Base-by-base conservation (phyloP, 2,113 vertebrate species). In the Microcebus lehilahytsara region DNA sequence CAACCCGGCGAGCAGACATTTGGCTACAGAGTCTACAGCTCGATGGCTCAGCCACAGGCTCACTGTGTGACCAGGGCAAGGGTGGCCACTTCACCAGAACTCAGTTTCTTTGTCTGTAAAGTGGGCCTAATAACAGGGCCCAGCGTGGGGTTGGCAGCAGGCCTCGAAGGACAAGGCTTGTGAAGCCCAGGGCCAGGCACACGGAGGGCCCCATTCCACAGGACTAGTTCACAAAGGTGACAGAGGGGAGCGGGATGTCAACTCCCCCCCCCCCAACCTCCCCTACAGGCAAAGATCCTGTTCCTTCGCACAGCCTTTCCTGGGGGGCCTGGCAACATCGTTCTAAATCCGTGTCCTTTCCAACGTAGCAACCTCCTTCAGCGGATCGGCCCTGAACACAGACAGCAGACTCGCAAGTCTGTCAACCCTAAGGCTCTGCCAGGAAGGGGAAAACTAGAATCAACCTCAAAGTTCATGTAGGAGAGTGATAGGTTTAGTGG, bases 1-100 rank as follows among this genome's bases (percentile, higher is more conserved):
- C 58, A 40, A 42, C 30, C 4, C 11, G n/a, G 77, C 0, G 0
- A 6, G 67, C 58, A 64, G 67, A 37, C 4, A 0, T 1, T 8
- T 37, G n/a, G 14, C 7, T 27, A 7, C 62, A 34, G 32, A 46
- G 40, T 3, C 72, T 51, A 53, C 42, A 71, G 37, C 85, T 7
- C 5, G 25, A 42, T 16, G n/a, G 69, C 89, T 88, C 53, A 60
- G 46, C 19, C 9, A n/a, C 0, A 20, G 60, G 9, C 67, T 49
- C 23, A 23, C 34, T 9, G 23, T 49, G 46, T 37, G 25, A 71
- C 74, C 37, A 17, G 14, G 34, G 37, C 4, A 6, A 93, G 14
- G 20, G 23, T 10, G 27, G 13, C 71, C 62, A 42, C 23, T 27
- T 64, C 4, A 4, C 85, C 0, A 1, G 74, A 2, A 25, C 14